Percentiles rank a stretch among this genome's conserved stretches.
Evolutionary conservation across 2,113 vertebrate genomes (phyloP).

Genomic region (Thunnus maccoyii): DNA sequence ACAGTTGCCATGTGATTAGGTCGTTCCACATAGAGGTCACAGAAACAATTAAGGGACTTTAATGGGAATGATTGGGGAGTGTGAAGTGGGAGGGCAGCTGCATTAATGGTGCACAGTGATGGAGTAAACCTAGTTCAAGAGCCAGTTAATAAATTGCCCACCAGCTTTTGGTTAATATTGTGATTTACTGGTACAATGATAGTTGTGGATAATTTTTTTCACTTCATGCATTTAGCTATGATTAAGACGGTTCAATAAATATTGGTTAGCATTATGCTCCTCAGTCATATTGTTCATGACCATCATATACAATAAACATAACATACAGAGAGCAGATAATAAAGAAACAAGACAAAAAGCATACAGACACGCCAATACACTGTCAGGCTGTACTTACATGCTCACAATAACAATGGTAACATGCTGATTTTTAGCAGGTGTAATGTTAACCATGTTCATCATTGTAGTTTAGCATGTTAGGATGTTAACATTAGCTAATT

Average conservation of each 20-base stretch:
- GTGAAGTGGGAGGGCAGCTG: constrained; percentile 62
- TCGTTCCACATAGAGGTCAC: constrained; percentile 74
- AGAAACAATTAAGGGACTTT: constrained; percentile 79
- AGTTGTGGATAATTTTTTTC: not conserved
- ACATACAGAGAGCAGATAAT: not conserved
- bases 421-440: not conserved
- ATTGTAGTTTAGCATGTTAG: not conserved
- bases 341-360: not conserved
- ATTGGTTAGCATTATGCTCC: not conserved
- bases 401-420: not conserved
- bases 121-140: constrained; percentile 26
- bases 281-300: not conserved
- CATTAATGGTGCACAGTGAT: constrained; percentile 65
- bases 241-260: not conserved
- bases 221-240: not conserved
- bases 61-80: constrained; percentile 67
- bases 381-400: not conserved
- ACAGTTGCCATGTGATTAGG: constrained; percentile 56
- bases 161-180: not conserved
- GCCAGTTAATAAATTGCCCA: constrained; percentile 17
- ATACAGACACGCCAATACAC: not conserved
- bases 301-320: not conserved
- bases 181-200: not conserved
- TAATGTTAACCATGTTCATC: not conserved
- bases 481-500: not conserved